These are phyloP conservation scores for Himalopsyche kuldschensis DNA, from an alignment of 2,888 invertebrate species.

Conservation along the genomic window DNA sequence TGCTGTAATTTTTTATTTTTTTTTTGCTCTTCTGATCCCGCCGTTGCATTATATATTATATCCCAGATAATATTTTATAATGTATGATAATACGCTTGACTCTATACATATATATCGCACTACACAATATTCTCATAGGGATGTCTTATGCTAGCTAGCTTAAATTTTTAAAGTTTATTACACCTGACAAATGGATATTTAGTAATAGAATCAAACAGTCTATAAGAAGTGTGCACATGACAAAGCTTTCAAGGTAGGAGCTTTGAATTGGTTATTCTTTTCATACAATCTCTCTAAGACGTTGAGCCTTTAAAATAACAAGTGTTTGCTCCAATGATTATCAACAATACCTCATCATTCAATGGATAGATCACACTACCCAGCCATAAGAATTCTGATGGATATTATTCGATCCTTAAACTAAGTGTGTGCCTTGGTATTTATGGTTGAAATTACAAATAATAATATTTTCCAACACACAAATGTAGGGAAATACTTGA, in stretches of 20 bases:
- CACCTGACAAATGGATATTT: background rate
- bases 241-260: constrained; percentile 22
- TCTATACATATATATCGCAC: too few species aligned
- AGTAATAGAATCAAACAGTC: background rate
- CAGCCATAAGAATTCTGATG: constrained; percentile 12
- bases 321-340: constrained; percentile 64
- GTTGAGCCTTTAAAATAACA: constrained; percentile 62
- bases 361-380: constrained; percentile 18
- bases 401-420: constrained; percentile 22
- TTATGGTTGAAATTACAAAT: background rate
- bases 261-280: constrained; percentile 30
- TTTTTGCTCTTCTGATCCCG: too few species aligned
- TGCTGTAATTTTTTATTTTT: too few species aligned
- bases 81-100: too few species aligned
- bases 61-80: too few species aligned
- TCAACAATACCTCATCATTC: constrained; percentile 50
- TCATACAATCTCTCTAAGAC: constrained; percentile 17
- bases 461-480: background rate
- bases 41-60: too few species aligned
- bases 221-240: constrained; percentile 17
- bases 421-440: background rate
- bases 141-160: background rate
- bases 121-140: too few species aligned
- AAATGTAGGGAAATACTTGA: background rate
- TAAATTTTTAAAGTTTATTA: background rate